phyloP scores from a whole-genome alignment of 1,140 invertebrate species.

The Kradibia gibbosae region DNA sequence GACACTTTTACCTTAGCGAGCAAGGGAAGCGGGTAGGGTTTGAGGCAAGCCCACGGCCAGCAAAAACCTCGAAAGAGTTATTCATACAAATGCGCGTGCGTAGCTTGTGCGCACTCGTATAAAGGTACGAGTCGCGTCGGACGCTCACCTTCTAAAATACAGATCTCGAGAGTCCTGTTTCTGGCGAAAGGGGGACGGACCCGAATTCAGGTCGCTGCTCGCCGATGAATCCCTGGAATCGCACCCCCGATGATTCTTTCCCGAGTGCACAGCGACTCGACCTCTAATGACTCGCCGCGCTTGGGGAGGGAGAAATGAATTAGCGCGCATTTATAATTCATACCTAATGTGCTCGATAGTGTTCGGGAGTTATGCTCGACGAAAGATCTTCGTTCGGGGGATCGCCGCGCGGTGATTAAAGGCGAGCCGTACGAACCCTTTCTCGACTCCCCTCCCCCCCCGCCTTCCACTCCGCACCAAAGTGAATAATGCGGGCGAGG shows the following conservation, averaged over 20 bases:
- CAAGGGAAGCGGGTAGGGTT: neutral
- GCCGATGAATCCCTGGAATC: neutral
- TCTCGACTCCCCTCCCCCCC: neutral
- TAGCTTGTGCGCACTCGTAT: neutral
- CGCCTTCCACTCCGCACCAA: neutral
- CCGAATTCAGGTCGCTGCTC: neutral
- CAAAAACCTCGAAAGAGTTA: neutral
- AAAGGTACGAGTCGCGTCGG: too few relatives aligned
- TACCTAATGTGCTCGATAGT: neutral
- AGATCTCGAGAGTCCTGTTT: neutral
- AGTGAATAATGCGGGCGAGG: neutral
- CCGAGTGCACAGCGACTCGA: neutral
- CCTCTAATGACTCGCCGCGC: neutral
- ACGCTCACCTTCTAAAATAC: neutral
- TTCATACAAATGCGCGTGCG: neutral
- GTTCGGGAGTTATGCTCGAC: neutral
- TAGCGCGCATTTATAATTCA: conserved; percentile 9
- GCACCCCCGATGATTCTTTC: neutral
- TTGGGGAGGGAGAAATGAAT: neutral
- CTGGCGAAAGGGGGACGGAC: neutral
- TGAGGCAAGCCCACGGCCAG: neutral
- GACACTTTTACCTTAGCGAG: neutral
- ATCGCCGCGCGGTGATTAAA: conserved; percentile 3
- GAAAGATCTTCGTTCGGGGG: neutral
- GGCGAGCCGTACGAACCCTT: neutral